Base-by-base conservation (phyloP, 2,888 invertebrate genomes). In the Pseudococcus viburni region DNA sequence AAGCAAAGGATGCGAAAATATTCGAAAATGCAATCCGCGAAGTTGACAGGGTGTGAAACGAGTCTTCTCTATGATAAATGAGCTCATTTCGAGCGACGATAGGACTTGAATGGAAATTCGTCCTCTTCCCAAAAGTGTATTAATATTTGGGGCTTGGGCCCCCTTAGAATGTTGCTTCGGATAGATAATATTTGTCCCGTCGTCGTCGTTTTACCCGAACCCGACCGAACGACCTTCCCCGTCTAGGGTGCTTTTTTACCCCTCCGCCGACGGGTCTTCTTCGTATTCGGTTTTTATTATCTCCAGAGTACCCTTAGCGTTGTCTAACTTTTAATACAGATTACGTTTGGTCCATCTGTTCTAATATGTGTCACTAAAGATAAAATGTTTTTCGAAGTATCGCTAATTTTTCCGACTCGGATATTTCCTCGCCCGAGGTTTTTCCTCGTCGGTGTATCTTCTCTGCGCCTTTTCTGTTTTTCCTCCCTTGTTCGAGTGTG, bases 41-140 rank as follows among this genome's bases (percentile, higher is more conserved):
- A 87, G 87, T 87, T 87, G 87, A 87, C 87, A 87, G 87, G 87
- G 87, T 87, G 87, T 87, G 87, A 87, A 87, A 87, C 87, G 87
- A 87, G 87, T 77, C 87, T 87, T 87, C 87, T 77, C 87, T 87
- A 87, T 87, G 87, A 87, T 87, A 87, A 87, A 87, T 87, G 87
- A 87, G 87, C 87, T 87, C 87, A 87, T 87, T 87, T 51, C 80
- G 51, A 87, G 87, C 80, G 77, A 33, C 51, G 87, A 87, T 77
- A 87, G 73, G 87, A 77, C 80, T 85, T 85, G 87, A 80, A 87
- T 87, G 87, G 87, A 77, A 80, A 87, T 87, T 87, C 87, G 87
- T 48, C 39, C 80, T 26, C 22, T 48, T 80, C 3, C 26, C 39
- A 87, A 87, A 87, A 87, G 87, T 77, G 51, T 87, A 87, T 87